Percentiles rank a stretch among this genome's conserved stretches.
phyloP scores from a whole-genome alignment of 2,113 vertebrate species.

The Amphilophus citrinellus region DNA sequence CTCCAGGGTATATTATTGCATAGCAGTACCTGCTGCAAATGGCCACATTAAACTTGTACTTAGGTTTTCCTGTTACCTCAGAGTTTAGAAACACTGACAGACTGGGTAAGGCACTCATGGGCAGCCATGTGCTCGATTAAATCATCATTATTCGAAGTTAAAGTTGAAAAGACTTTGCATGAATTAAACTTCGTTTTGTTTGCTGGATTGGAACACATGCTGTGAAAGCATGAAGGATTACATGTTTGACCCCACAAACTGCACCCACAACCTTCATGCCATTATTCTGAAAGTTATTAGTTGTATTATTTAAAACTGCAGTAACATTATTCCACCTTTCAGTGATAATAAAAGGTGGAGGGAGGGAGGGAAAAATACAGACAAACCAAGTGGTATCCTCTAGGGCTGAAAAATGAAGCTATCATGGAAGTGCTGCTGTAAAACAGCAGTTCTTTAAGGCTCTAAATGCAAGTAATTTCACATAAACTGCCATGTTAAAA shows the following conservation, averaged over 20 bases:
- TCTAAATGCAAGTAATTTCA: not conserved
- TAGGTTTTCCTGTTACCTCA: not conserved
- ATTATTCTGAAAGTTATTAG: not conserved
- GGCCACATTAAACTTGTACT: not conserved
- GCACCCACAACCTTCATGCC: not conserved
- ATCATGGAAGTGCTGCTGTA: no score
- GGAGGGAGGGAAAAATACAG: not conserved
- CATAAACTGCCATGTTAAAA: not conserved
- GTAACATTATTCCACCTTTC: not conserved
- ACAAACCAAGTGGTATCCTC: not conserved
- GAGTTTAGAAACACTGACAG: not conserved
- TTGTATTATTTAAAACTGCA: not conserved
- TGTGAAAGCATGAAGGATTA: not conserved
- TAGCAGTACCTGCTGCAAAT: not conserved
- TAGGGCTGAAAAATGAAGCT: not conserved
- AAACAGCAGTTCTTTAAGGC: not conserved
- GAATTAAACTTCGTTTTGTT: not conserved
- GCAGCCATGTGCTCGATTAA: not conserved
- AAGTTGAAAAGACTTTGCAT: not conserved
- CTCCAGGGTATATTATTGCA: conserved; percentile 1
- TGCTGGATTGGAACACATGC: not conserved
- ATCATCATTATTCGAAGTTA: not conserved
- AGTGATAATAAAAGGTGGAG: not conserved
- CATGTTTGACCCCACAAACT: not conserved
- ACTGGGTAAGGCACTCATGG: not conserved